These are phyloP conservation scores for Exocentrus adspersus DNA, from an alignment of 2,888 invertebrate species.

Conservation along the genomic window DNA sequence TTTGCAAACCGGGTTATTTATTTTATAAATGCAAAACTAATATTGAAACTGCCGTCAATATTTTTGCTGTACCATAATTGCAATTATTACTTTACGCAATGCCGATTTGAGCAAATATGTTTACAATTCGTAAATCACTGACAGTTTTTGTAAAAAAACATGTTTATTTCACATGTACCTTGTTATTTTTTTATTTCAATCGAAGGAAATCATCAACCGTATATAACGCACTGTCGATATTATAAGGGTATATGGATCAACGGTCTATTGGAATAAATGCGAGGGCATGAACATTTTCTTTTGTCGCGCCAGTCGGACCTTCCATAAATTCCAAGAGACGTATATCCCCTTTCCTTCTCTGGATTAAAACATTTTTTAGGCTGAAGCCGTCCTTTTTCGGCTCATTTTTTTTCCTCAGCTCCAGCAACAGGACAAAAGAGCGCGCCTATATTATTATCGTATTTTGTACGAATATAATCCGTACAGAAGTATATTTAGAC, in stretches of 20 bases:
- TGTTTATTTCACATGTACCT: too few relatives aligned
- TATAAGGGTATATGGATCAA: neutral
- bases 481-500: constrained; percentile 1
- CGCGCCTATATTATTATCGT: constrained; percentile 1
- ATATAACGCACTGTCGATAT: neutral
- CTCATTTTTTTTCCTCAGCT: neutral
- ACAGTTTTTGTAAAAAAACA: too few relatives aligned
- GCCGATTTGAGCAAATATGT: too few relatives aligned
- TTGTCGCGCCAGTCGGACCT: neutral
- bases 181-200: too few relatives aligned
- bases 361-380: constrained; percentile 9
- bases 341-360: neutral
- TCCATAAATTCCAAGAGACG: neutral
- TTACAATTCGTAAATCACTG: too few relatives aligned
- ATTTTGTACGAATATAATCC: neutral
- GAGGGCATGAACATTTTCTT: constrained; percentile 5
- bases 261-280: neutral
- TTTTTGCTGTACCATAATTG: too few relatives aligned
- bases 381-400: neutral
- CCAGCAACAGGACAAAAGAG: neutral
- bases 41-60: too few relatives aligned
- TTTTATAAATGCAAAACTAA: too few relatives aligned
- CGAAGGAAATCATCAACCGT: too few relatives aligned
- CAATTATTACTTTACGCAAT: too few relatives aligned
- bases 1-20: too few relatives aligned